phyloP scores from a whole-genome alignment of 92 coral and sea anemone species.

The Actinernus sp. region DNA sequence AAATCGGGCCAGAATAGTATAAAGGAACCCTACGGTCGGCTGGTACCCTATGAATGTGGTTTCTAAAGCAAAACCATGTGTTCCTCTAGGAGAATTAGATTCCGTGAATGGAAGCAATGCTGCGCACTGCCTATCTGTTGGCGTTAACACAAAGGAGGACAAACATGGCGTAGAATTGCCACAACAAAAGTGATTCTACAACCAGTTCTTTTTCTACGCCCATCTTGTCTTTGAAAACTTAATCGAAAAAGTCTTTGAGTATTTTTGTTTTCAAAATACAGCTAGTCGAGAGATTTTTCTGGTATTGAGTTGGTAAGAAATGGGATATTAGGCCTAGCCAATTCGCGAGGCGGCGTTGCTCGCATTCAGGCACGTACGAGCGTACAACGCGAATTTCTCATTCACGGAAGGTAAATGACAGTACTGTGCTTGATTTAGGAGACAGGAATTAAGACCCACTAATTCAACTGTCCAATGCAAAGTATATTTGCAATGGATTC shows the following conservation, averaged over 20 bases:
- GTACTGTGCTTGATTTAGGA: no score
- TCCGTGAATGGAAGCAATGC: conserved; percentile 43
- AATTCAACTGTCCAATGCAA: neutral
- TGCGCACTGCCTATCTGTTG: conserved; percentile 9
- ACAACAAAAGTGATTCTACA: conserved; percentile 21
- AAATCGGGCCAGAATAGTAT: neutral
- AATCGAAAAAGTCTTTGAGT: no score
- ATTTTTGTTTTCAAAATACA: no score
- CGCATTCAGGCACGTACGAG: neutral
- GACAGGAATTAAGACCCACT: neutral
- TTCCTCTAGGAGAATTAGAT: conserved; percentile 27
- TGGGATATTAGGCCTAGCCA: no score
- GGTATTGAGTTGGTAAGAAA: no score
- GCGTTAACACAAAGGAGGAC: conserved; percentile 37
- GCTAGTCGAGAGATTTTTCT: no score
- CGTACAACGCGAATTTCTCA: neutral
- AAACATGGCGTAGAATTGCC: conserved; percentile 58
- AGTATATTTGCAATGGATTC: conserved; percentile 29
- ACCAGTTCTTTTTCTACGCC: neutral
- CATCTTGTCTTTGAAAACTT: neutral
- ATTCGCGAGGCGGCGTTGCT: no score
- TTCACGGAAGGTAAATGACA: no score
- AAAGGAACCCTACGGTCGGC: neutral
- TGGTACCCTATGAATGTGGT: conserved; percentile 5
- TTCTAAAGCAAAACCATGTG: neutral